These are phyloP conservation scores for Drosophila parabipectinata DNA, from an alignment of 1,140 invertebrate genomes.

Conservation along the genomic window DNA sequence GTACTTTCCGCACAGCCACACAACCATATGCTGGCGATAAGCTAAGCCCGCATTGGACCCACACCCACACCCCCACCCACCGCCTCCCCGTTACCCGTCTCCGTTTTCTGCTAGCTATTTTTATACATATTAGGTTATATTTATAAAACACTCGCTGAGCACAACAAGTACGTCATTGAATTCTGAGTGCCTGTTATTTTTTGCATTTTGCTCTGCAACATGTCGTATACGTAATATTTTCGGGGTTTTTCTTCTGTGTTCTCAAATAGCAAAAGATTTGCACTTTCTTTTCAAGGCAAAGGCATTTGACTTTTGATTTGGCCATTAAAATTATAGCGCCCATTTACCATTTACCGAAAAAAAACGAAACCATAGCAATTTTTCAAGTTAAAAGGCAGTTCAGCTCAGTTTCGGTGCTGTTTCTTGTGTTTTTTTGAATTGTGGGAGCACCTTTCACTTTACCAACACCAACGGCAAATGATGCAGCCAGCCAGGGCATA, in stretches of 20 bases:
- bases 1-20: conserved; percentile 41
- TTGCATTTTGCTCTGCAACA: conserved; percentile 16
- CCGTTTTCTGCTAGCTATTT: conserved; percentile 47
- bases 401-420: not conserved
- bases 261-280: conserved; percentile 19
- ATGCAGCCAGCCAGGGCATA: conserved; percentile 57
- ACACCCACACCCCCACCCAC: conserved; percentile 30
- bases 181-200: conserved; percentile 18
- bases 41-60: conserved; percentile 62
- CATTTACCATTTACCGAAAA: conserved; percentile 51
- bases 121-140: conserved; percentile 63
- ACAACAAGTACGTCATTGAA: conserved; percentile 42
- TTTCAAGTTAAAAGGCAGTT: conserved; percentile 79
- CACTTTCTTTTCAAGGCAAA: conserved; percentile 73
- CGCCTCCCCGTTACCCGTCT: conserved; percentile 4
- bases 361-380: conserved; percentile 67
- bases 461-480: conserved; percentile 48
- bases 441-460: conserved; percentile 83
- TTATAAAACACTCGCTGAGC: conserved; percentile 33
- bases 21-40: conserved; percentile 53
- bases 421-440: conserved; percentile 51
- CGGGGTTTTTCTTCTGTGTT: conserved; percentile 1
- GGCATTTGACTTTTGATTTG: conserved; percentile 46
- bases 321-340: conserved; percentile 29
- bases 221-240: conserved; percentile 23